A percentile compares a stretch with the other conserved stretches of the same genome.
phyloP scores from a whole-genome alignment of 2,797 vertebrate genomes.

The Artibeus lituratus region DNA sequence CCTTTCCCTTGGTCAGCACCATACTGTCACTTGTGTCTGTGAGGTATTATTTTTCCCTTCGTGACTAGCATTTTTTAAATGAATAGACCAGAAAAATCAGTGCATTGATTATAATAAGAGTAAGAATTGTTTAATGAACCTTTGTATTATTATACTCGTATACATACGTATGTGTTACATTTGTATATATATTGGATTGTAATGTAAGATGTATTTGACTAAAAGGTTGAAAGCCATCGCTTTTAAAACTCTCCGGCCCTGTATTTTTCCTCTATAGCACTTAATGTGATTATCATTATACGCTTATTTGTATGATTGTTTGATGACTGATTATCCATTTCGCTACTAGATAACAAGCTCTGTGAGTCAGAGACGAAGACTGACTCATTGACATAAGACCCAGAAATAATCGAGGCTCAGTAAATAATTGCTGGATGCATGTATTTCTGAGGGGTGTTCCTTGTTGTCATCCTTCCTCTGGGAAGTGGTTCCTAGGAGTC shows the following conservation, averaged over 20 bases:
- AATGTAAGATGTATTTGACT: conserved; percentile 14
- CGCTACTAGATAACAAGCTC: background rate
- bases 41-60: background rate
- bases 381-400: background rate
- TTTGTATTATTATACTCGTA: background rate
- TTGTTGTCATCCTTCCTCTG: background rate
- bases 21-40: background rate
- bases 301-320: background rate
- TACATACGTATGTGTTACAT: background rate
- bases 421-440: background rate
- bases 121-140: conserved; percentile 1
- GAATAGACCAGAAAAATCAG: conserved; percentile 8
- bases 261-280: background rate
- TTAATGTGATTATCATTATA: background rate
- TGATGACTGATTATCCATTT: background rate
- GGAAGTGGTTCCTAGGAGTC: background rate
- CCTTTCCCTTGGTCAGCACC: background rate
- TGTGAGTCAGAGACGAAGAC: background rate
- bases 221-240: background rate
- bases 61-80: background rate
- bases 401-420: background rate
- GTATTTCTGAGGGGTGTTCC: background rate
- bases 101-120: background rate
- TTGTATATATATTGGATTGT: background rate
- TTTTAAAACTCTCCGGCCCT: conserved; percentile 17